A percentile compares a stretch with the other conserved stretches of the same genome.
Evolutionary conservation across 2,113 vertebrate genomes (phyloP).

Genomic region (Excalfactoria chinensis): DNA sequence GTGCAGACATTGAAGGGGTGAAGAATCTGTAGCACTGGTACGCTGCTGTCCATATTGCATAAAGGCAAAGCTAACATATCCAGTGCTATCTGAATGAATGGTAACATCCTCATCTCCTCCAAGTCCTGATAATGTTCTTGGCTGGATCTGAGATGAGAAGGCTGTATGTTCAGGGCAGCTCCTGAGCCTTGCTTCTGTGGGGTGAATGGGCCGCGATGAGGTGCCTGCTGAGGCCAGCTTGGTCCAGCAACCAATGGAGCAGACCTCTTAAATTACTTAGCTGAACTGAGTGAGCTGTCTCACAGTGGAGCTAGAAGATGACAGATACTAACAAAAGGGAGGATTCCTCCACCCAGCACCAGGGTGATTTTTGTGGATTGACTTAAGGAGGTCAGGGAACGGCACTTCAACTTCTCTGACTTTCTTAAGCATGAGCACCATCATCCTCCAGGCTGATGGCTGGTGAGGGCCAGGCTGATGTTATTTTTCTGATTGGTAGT

Average conservation of each 20-base stretch:
- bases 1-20: not conserved
- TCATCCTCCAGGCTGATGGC: not conserved
- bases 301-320: too few relatives aligned
- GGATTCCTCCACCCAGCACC: not conserved
- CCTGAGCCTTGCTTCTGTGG: too few relatives aligned
- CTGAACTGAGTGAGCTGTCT: too few relatives aligned
- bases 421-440: not conserved
- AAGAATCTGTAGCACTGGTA: not conserved
- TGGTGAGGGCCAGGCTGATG: not conserved
- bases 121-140: too few relatives aligned
- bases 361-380: not conserved
- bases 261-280: too few relatives aligned
- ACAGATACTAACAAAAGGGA: too few relatives aligned
- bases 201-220: too few relatives aligned
- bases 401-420: not conserved
- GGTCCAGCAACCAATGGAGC: too few relatives aligned
- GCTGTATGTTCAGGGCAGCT: too few relatives aligned
- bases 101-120: not conserved
- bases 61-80: not conserved
- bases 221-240: too few relatives aligned
- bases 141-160: too few relatives aligned
- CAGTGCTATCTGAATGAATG: not conserved
- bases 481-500: not conserved
- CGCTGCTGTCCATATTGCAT: not conserved
- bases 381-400: not conserved